These are phyloP conservation scores for Drosophila pseudotakahashii DNA, from an alignment of 2,888 invertebrate genomes.

Conservation along the genomic window DNA sequence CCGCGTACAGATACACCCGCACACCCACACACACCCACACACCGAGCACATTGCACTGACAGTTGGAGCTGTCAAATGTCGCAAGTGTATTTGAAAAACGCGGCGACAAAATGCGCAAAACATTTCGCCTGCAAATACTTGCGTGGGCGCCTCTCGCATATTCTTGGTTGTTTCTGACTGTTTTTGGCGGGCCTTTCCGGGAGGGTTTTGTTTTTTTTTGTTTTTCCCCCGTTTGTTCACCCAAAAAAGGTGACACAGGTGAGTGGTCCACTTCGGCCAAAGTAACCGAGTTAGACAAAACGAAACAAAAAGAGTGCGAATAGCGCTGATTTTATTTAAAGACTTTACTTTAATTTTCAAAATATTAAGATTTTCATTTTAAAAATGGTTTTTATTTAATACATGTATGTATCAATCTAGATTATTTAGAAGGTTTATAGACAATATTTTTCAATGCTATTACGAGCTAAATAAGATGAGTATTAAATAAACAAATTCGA, in stretches of 20 bases:
- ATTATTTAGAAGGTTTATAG: too few relatives aligned
- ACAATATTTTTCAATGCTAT: too few relatives aligned
- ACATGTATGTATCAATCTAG: too few relatives aligned
- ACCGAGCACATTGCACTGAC: conserved; percentile 56
- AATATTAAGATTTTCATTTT: too few relatives aligned
- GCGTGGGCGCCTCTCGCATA: conserved; percentile 28
- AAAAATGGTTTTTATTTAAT: too few relatives aligned
- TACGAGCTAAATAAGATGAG: too few relatives aligned
- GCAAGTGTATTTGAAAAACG: conserved; percentile 75
- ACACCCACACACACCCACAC: conserved; percentile 19
- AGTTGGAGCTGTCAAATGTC: conserved; percentile 73
- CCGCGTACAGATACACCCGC: conserved; percentile 17
- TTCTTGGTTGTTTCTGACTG: conserved; percentile 13
- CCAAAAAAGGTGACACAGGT: conserved; percentile 10
- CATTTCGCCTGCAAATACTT: conserved; percentile 51
- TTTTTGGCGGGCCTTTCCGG: conserved; percentile 1
- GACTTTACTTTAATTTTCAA: not conserved
- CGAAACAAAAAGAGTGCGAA: not conserved
- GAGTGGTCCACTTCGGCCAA: conserved; percentile 7
- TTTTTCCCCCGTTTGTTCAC: too few relatives aligned
- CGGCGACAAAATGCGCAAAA: conserved; percentile 66
- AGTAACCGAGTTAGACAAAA: conserved; percentile 4
- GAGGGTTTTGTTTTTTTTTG: too few relatives aligned
- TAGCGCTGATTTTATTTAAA: not conserved
- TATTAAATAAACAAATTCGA: too few relatives aligned